Evolutionary conservation across 2,113 vertebrate species (phyloP), one percentile per base, ranked within the genome.

Genomic region (Halichoerus grypus): DNA sequence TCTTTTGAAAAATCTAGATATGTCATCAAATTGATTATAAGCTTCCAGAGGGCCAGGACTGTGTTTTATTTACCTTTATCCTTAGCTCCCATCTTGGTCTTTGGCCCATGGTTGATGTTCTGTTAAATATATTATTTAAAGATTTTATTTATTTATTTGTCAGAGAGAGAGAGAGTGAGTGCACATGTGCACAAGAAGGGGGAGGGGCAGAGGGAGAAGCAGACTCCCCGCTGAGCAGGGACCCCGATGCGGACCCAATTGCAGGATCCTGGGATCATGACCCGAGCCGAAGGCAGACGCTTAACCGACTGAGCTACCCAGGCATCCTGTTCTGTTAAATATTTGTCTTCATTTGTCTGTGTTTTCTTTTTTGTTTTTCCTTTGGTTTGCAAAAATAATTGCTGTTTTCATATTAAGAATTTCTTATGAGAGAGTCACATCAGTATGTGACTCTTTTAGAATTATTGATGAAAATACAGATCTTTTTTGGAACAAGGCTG

Each of bases 361-460:
- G 14, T 63, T 83, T 77, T 77, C 22, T 77, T 84, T 28, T 92
- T 91, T 88, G 51, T 85, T 77, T 93, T 92, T 31, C 13, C 46
- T 86, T 94, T 39, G 85, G 28, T 61, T 93, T 74, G n/a, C 36
- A 89, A 74, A 96, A 87, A 57, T 87, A 93, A 36, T 86, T 91
- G 31, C 26, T 87, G n/a, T 88, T 96, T 93, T 89, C 33, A 57
- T 86, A 71, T 77, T 88, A 12, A 92, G 39, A 93, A 86, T 88
- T 92, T 94, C 36, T 86, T 93, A 46, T 33, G 67, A 49, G 51
- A 67, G 67, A 92, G 24, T 81, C 42, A 88, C 18, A 86, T 88
- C 65, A 74, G 31, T 91, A 95, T 80, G 42, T 67, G 88, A 51
- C 74, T 95, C 6, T 84, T 72, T 28, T 71, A 92, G 53, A 93